Percentiles rank a stretch among this genome's conserved stretches.
These are phyloP conservation scores for Pungitius pungitius DNA, from an alignment of 2,113 vertebrate genomes.

Conservation along the genomic window DNA sequence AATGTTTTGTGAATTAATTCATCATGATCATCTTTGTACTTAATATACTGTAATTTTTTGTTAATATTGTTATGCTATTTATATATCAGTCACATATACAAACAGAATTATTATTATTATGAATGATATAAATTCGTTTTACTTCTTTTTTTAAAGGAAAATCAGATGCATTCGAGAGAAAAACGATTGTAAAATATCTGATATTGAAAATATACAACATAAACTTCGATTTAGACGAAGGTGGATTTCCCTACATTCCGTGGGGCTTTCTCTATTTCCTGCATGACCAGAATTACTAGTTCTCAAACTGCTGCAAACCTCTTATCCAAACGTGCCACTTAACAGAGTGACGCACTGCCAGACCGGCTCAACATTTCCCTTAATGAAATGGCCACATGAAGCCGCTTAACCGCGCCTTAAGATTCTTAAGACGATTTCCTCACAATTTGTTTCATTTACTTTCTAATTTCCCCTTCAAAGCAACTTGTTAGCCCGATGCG, in stretches of 20 bases:
- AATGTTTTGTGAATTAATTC: no score
- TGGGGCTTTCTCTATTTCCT: neutral
- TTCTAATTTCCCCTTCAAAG: constrained; percentile 73
- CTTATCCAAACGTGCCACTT: constrained; percentile 63
- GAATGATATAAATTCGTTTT: no score
- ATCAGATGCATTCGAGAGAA: neutral
- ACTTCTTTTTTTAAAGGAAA: no score
- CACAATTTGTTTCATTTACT: constrained; percentile 81
- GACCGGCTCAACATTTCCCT: constrained; percentile 62
- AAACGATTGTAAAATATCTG: neutral
- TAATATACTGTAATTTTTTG: no score
- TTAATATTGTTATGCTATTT: no score
- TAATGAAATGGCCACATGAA: constrained; percentile 85
- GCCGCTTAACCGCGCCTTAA: constrained; percentile 74
- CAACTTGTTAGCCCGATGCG: constrained; percentile 75
- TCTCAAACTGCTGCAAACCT: constrained; percentile 52
- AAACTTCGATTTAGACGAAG: neutral
- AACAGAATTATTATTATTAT: no score
- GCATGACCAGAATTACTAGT: neutral
- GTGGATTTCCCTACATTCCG: no score
- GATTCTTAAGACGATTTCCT: constrained; percentile 77
- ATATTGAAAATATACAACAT: neutral
- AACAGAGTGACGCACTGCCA: constrained; percentile 54
- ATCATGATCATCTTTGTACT: no score
- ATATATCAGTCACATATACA: no score